Percentiles rank a stretch among this genome's conserved stretches.
phyloP scores from a whole-genome alignment of 2,113 vertebrate species.

The Zapus hudsonius region DNA sequence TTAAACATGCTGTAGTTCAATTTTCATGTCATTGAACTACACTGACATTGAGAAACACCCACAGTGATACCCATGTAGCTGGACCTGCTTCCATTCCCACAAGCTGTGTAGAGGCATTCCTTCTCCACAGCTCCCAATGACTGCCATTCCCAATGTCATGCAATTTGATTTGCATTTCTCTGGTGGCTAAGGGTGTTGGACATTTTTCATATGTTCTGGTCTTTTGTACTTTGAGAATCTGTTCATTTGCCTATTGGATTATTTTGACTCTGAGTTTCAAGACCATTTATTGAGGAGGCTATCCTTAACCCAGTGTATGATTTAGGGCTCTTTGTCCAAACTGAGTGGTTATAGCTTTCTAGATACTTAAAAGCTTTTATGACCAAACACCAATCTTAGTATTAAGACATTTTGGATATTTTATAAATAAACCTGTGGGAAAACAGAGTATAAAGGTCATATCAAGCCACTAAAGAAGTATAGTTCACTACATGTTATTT shows the following conservation, averaged over 20 bases:
- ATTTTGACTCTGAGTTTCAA: no score
- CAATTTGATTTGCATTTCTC: no score
- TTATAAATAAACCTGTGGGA: neutral
- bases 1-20: neutral
- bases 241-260: neutral
- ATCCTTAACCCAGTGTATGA: neutral
- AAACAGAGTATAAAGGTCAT: neutral
- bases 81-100: neutral
- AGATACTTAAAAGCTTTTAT: neutral
- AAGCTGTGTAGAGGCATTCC: neutral
- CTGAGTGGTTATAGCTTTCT: neutral
- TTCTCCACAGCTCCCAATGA: no score
- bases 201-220: no score
- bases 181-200: no score
- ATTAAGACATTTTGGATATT: neutral
- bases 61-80: neutral
- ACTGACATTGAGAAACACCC: neutral
- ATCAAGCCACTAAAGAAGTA: neutral
- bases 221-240: no score
- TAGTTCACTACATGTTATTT: neutral
- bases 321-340: neutral
- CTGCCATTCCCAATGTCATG: neutral
- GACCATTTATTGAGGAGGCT: no score
- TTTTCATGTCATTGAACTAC: no score
- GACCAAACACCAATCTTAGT: neutral